Conservation (phyloP, 30 jellyfish, hydroid and myxozoan species). For the Mastigias papua region DNA sequence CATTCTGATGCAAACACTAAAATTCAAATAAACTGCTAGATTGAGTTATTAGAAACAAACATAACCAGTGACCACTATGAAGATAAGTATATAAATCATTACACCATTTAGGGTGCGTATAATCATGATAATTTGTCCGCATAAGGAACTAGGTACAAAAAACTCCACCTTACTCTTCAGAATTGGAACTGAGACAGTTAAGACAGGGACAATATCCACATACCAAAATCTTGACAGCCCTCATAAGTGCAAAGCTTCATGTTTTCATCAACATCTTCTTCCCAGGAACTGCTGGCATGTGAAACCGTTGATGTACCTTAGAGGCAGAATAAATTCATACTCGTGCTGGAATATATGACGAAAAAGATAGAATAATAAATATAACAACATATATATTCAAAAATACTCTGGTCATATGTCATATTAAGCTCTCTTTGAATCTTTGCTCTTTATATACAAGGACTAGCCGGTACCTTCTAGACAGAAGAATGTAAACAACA, state of each 20-base stretch:
- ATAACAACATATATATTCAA: too few relatives aligned
- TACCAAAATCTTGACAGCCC: constrained; percentile 75
- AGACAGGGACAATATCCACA: background rate
- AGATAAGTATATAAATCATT: too few relatives aligned
- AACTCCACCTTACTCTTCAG: too few relatives aligned
- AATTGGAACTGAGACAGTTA: too few relatives aligned
- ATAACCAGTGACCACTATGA: too few relatives aligned
- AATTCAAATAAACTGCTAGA: background rate
- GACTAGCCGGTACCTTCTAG: background rate
- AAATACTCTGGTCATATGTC: too few relatives aligned
- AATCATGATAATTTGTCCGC: too few relatives aligned
- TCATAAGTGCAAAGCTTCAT: constrained; percentile 62
- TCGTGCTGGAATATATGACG: too few relatives aligned
- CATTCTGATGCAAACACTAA: constrained; percentile 67
- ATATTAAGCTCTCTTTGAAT: background rate
- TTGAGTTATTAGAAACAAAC: too few relatives aligned
- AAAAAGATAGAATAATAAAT: too few relatives aligned
- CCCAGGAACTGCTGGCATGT: constrained; percentile 35
- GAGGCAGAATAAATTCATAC: background rate
- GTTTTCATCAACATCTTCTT: constrained; percentile 32
- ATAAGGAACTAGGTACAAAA: too few relatives aligned
- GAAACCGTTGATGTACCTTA: constrained; percentile 12
- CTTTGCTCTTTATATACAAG: background rate
- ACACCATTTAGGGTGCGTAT: too few relatives aligned
- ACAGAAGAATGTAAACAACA: constrained; percentile 4